Conservation (phyloP, 2,113 vertebrate species). For the Edolisoma coerulescens region DNA sequence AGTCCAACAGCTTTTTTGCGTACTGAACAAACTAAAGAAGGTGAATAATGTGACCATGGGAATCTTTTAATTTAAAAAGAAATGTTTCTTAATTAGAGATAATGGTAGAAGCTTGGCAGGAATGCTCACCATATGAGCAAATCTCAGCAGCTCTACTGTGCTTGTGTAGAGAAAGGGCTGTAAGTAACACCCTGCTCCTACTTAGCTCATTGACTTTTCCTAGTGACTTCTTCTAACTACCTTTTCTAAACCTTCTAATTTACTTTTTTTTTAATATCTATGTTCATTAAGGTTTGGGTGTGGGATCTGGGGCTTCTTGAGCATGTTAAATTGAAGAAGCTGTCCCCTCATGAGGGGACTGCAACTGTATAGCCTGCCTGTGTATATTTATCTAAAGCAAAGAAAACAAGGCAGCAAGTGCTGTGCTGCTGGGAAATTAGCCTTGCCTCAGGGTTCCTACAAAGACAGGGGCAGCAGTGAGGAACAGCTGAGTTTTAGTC, state of each 20-base stretch:
- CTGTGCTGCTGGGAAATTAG: neutral
- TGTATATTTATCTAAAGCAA: neutral
- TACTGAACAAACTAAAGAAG: neutral
- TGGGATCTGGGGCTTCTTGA: neutral
- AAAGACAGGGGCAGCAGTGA: neutral
- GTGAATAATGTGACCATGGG: neutral
- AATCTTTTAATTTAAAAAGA: constrained; percentile 47
- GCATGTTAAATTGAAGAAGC: neutral
- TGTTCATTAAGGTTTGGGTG: neutral
- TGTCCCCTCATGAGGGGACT: neutral
- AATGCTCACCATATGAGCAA: neutral
- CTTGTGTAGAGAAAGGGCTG: neutral
- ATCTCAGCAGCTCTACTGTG: neutral
- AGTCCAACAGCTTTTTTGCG: constrained; percentile 41
- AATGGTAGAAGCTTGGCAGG: neutral
- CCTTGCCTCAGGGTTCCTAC: neutral
- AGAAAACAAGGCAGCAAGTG: neutral
- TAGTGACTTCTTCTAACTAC: neutral
- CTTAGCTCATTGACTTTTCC: neutral
- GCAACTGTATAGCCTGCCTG: neutral
- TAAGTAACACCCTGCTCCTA: neutral
- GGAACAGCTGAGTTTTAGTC: neutral
- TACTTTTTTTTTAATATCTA: neutral
- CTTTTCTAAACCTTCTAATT: neutral
- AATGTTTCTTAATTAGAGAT: constrained; percentile 27